These are phyloP conservation scores for Drosophila triauraria DNA, from an alignment of 1,140 invertebrate genomes.

Conservation along the genomic window DNA sequence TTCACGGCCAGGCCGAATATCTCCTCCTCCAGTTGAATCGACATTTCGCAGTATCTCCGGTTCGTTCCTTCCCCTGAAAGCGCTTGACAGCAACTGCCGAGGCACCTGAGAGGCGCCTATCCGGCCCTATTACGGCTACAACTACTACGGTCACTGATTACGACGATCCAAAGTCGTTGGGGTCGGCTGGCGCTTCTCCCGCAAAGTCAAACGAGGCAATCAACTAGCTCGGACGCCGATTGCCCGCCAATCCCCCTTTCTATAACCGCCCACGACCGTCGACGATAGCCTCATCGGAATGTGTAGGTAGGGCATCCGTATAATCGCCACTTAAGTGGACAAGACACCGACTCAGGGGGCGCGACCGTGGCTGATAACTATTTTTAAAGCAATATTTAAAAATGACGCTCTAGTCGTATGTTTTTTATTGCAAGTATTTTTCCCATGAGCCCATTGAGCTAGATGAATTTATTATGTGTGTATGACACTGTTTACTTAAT, in stretches of 20 bases:
- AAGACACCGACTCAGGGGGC: constrained; percentile 2
- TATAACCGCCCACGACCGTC: constrained; percentile 5
- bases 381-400: not conserved
- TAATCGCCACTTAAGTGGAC: constrained; percentile 11
- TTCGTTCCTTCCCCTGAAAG: constrained; percentile 36
- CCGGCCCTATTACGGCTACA: not conserved
- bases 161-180: constrained; percentile 55
- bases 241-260: not conserved
- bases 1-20: constrained; percentile 71
- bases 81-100: constrained; percentile 55
- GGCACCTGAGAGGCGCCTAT: constrained; percentile 33
- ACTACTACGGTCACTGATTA: constrained; percentile 30
- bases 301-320: constrained; percentile 1
- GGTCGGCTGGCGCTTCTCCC: constrained; percentile 44
- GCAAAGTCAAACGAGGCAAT: constrained; percentile 68
- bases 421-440: too few species aligned
- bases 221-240: constrained; percentile 20
- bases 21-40: constrained; percentile 65
- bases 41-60: constrained; percentile 39
- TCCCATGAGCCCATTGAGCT: too few species aligned
- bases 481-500: too few species aligned
- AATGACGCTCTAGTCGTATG: not conserved
- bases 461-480: too few species aligned
- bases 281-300: not conserved
- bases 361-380: not conserved